Conservation (phyloP, 2,113 vertebrate species). For the Pygoscelis adeliae region DNA sequence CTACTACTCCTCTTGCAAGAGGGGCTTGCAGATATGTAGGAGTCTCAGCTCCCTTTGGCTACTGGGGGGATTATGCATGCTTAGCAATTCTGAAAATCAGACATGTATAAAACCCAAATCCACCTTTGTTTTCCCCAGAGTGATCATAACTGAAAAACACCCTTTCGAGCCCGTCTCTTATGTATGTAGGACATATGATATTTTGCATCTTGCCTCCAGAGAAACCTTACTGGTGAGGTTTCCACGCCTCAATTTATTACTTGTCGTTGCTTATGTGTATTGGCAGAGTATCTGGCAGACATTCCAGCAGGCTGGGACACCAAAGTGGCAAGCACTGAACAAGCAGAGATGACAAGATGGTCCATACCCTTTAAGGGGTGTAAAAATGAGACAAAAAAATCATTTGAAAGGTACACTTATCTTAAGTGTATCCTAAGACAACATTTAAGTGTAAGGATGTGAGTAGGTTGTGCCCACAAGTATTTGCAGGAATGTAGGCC, state of each 20-base stretch:
- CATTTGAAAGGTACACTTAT: neutral
- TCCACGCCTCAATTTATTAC: neutral
- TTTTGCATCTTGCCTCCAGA: neutral
- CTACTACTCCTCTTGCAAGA: neutral
- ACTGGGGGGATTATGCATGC: neutral
- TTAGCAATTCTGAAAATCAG: neutral
- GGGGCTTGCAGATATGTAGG: neutral
- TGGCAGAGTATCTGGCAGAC: neutral
- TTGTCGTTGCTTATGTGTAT: neutral
- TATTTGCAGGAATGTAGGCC: neutral
- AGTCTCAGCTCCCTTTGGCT: neutral
- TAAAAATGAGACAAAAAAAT: neutral
- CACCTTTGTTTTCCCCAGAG: neutral
- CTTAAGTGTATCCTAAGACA: neutral
- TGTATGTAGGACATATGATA: rapidly evolving
- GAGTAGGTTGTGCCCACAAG: neutral
- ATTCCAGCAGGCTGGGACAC: neutral
- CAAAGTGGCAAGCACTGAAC: neutral
- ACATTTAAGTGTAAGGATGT: neutral
- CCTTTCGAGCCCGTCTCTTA: neutral
- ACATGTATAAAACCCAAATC: neutral
- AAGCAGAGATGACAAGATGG: neutral
- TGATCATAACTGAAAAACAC: neutral
- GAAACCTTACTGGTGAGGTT: neutral
- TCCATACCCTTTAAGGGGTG: neutral